Evolutionary conservation across 1,140 invertebrate genomes (phyloP).

Genomic region (Prorops nasuta): DNA sequence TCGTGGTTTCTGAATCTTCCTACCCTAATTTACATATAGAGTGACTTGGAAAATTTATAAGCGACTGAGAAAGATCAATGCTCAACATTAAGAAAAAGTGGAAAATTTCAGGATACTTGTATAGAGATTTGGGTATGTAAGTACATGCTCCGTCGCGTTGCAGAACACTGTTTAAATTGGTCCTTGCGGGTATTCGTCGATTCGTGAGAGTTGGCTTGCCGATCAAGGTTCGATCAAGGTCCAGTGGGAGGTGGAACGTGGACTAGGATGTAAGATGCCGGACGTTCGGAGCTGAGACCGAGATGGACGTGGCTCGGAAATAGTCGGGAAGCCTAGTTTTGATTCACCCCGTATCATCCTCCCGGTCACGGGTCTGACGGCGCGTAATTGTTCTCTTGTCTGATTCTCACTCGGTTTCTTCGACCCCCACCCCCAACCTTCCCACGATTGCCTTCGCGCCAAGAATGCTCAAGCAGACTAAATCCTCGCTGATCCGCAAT

Average conservation of each 20-base stretch:
- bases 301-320: neutral
- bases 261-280: constrained; percentile 7
- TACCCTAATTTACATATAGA: no score
- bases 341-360: constrained; percentile 47
- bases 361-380: constrained; percentile 47
- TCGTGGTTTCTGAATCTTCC: no score
- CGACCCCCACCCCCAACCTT: constrained; percentile 23
- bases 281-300: neutral
- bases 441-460: constrained; percentile 44
- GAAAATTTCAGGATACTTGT: no score
- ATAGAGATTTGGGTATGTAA: no score
- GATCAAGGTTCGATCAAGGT: constrained; percentile 34
- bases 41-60: no score
- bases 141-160: neutral
- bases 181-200: constrained; percentile 19
- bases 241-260: constrained; percentile 31
- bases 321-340: constrained; percentile 34
- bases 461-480: constrained; percentile 44
- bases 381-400: constrained; percentile 52
- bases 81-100: no score
- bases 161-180: constrained; percentile 23
- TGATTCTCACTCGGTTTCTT: constrained; percentile 30
- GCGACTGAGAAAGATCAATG: no score
- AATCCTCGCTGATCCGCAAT: neutral
- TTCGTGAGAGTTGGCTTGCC: constrained; percentile 28